These are phyloP conservation scores for Dreissena polymorpha DNA, from an alignment of 1,140 invertebrate genomes.

Conservation along the genomic window DNA sequence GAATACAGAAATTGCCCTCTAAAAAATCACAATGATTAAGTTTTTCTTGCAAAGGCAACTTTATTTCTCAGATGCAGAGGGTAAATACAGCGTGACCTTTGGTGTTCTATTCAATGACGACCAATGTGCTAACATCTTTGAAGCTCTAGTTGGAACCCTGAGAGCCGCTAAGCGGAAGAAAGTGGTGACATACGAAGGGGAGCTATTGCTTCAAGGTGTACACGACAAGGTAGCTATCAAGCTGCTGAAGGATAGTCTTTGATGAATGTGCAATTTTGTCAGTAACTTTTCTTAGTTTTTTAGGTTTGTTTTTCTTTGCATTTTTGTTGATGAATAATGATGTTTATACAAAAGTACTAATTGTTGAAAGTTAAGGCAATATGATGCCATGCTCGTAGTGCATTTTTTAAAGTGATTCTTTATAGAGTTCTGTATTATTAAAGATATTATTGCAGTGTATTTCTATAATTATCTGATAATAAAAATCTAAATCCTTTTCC, in stretches of 20 bases:
- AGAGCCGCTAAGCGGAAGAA: constrained; percentile 73
- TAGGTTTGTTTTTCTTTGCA: too few species aligned
- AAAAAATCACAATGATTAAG: neutral
- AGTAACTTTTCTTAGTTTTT: too few species aligned
- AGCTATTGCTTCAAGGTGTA: constrained; percentile 73
- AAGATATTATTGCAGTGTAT: too few species aligned
- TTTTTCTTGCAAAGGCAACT: neutral
- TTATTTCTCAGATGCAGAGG: constrained; percentile 65
- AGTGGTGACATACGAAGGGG: constrained; percentile 71
- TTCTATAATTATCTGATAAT: too few species aligned
- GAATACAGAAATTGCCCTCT: neutral
- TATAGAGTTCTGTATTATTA: too few species aligned
- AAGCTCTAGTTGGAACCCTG: constrained; percentile 75
- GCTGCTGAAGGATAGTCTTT: constrained; percentile 58
- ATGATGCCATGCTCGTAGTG: too few species aligned
- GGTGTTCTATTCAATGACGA: constrained; percentile 74
- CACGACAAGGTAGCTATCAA: constrained; percentile 72
- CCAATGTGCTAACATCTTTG: constrained; percentile 75
- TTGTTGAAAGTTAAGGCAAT: too few species aligned
- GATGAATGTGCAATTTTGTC: constrained; percentile 3
- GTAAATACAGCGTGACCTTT: constrained; percentile 66
- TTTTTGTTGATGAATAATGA: too few species aligned
- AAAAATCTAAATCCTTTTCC: too few species aligned
- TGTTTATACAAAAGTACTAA: too few species aligned
- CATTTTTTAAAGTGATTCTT: too few species aligned